Base-by-base conservation (phyloP, 2,113 vertebrate species). In the Oncorhynchus gorbuscha region DNA sequence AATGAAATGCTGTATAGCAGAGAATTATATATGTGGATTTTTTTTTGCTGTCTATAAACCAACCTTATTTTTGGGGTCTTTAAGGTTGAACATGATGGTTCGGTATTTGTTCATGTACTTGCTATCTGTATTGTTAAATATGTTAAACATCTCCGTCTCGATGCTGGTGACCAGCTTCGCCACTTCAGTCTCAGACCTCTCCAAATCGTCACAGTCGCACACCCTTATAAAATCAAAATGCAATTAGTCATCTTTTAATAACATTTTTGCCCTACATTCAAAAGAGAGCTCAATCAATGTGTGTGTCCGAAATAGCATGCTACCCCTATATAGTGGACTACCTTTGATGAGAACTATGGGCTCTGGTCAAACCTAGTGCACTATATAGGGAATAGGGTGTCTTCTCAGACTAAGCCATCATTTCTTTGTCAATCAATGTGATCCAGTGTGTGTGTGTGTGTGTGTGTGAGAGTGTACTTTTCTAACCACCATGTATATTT, bases 71-170 rank as follows among this genome's bases (percentile, higher is more conserved):
- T 93, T 96, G 70, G 97, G 95, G 80, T 99, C 96, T 91, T 99
- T 99, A 48, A 99, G 89, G 90, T 96, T 97, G 89, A 98, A 97
- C 95, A 98, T 95, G 83, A 99, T 96, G 78, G 94, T 94, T 71
- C 97, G 94, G 83, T 97, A 99, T 88, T 98, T 98, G 84, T 95
- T 98, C 94, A 96, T 99, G 86, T 99, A 99, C 84, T 96, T 96
- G 87, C 92, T 96, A 88, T 98, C 97, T 0, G 97, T 99, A 75
- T 95, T 96, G 51, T 94, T 96, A 82, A 95, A 99, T 85, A 98
- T 87, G 85, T 92, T 93, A 77, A 99, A 99, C 95, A 99, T 94
- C 83, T 99, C 97, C 87, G 95, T 96, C 89, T 99, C 98, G 70
- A 99, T 96, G 83, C 90, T 95, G 51, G 97, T 86, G 0, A 97